These are phyloP conservation scores for Listronotus oregonensis DNA, from an alignment of 1,140 invertebrate genomes.

Conservation along the genomic window DNA sequence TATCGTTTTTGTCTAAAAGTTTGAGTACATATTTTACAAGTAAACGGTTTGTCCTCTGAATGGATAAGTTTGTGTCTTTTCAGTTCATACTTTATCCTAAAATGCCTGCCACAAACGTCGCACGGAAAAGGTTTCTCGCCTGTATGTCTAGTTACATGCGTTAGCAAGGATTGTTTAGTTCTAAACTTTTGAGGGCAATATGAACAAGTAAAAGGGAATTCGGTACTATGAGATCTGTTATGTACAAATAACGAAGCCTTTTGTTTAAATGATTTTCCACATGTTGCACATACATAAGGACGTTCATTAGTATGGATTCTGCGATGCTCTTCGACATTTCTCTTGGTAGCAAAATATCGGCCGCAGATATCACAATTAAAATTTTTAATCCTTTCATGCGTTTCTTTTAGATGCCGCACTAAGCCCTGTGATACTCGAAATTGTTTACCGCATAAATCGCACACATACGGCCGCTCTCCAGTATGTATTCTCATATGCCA, in stretches of 20 bases:
- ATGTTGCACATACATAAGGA: conserved; percentile 63
- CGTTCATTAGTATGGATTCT: conserved; percentile 57
- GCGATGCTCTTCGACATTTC: conserved; percentile 58
- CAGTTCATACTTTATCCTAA: conserved; percentile 60
- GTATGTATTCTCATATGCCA: conserved; percentile 70
- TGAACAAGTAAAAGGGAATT: conserved; percentile 64
- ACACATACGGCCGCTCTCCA: conserved; percentile 74
- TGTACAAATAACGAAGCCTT: conserved; percentile 63
- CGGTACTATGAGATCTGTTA: conserved; percentile 60
- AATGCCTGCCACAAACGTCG: conserved; percentile 60
- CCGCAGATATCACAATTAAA: conserved; percentile 63
- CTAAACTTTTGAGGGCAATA: conserved; percentile 68
- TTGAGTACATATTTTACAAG: conserved; percentile 55
- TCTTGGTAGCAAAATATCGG: conserved; percentile 60
- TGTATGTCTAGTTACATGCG: conserved; percentile 68
- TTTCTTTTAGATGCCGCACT: conserved; percentile 65
- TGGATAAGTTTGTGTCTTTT: conserved; percentile 61
- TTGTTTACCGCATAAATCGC: conserved; percentile 74
- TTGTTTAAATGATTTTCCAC: conserved; percentile 64
- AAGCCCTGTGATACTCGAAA: conserved; percentile 69
- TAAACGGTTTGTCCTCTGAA: conserved; percentile 60
- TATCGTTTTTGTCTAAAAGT: conserved; percentile 59
- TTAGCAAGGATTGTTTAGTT: conserved; percentile 61
- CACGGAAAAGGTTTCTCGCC: conserved; percentile 70
- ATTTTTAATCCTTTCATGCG: conserved; percentile 66